These are phyloP conservation scores for Luscinia luscinia DNA, from an alignment of 2,797 vertebrate species.

Conservation along the genomic window DNA sequence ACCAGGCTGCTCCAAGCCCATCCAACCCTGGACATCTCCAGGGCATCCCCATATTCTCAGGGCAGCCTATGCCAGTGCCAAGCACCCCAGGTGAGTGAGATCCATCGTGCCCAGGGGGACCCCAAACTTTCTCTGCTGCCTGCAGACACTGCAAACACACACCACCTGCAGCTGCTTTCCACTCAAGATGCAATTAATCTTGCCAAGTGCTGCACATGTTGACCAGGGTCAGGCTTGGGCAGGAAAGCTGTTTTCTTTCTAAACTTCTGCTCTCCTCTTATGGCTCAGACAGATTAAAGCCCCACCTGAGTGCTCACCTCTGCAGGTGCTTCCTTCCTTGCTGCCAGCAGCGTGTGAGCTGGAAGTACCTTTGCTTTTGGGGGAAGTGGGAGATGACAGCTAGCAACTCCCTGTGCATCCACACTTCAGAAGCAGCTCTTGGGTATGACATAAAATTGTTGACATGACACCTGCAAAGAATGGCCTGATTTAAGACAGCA, in stretches of 20 bases:
- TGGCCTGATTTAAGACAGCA: background rate
- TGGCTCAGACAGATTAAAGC: background rate
- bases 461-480: background rate
- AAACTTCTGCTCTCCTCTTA: background rate
- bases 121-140: background rate
- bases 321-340: slow-evolving; percentile 36
- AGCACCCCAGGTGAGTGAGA: background rate
- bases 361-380: background rate
- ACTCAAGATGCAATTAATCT: background rate
- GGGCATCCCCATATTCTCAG: background rate
- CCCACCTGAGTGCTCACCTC: background rate
- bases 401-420: background rate
- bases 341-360: background rate
- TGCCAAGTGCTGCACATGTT: background rate
- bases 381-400: background rate
- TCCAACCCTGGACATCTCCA: background rate
- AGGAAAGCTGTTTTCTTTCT: background rate
- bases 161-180: background rate
- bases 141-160: background rate
- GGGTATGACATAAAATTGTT: background rate
- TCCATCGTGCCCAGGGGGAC: background rate
- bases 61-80: background rate
- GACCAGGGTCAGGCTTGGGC: background rate
- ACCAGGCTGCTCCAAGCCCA: background rate
- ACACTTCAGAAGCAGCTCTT: background rate